Evolutionary conservation across 2,888 invertebrate species (phyloP).

Genomic region (Pristionchus maxplancki): DNA sequence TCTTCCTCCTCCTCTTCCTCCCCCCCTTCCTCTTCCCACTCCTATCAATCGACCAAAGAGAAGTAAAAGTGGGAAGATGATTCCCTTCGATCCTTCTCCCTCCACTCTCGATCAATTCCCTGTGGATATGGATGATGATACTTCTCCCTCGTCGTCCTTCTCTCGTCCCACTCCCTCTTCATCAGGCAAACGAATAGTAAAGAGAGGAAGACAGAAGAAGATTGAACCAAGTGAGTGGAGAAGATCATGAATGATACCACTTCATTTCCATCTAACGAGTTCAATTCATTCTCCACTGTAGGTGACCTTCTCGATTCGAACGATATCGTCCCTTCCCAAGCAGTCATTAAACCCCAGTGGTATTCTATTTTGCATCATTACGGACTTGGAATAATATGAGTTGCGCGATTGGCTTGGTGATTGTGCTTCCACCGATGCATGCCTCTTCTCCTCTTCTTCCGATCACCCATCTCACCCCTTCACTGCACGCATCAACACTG

Average conservation of each 20-base stretch:
- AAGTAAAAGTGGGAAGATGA: background rate
- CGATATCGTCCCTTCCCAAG: background rate
- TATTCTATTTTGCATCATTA: background rate
- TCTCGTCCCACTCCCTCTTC: background rate
- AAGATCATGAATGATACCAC: no score
- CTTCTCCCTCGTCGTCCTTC: background rate
- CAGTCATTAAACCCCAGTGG: background rate
- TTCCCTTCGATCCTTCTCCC: background rate
- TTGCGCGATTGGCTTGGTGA: background rate
- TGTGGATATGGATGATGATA: background rate
- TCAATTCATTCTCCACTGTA: background rate
- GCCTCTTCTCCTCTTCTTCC: background rate
- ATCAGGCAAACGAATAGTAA: background rate
- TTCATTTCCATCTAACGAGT: background rate
- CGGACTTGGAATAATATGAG: background rate
- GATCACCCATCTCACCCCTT: background rate
- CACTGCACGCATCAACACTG: background rate
- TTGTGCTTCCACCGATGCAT: background rate
- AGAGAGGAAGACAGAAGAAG: background rate
- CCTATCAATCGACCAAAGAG: background rate
- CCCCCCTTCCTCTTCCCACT: background rate
- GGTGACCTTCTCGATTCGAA: background rate
- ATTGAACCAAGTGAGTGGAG: background rate
- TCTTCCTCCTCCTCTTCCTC: background rate
- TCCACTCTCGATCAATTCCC: background rate